Evolutionary conservation across 2,113 vertebrate genomes (phyloP).

Genomic region (Chloropsis hardwickii): DNA sequence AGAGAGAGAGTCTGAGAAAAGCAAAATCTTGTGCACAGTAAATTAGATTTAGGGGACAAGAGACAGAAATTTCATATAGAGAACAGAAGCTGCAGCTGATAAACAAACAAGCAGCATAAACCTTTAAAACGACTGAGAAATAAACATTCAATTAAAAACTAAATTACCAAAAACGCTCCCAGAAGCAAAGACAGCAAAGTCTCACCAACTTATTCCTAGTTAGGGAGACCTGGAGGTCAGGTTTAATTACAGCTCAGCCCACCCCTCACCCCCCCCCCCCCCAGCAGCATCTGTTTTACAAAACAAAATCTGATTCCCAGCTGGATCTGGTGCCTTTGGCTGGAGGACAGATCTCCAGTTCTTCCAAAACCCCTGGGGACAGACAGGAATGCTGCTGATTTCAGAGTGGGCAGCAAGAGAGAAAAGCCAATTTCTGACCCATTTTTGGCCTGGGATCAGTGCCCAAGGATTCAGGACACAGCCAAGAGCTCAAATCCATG

Average conservation of each 20-base stretch:
- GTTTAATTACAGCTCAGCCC: not conserved
- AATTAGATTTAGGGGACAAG: not conserved
- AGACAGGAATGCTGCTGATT: not conserved
- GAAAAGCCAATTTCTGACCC: not conserved
- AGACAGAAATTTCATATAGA: not conserved
- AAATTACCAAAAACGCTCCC: not conserved
- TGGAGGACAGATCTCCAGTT: not conserved
- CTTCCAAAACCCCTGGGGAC: not conserved
- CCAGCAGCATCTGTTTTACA: not conserved
- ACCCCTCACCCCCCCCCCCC: too few species aligned
- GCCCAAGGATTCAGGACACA: not conserved
- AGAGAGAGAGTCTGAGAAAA: not conserved
- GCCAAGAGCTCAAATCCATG: not conserved
- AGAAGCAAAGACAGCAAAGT: not conserved
- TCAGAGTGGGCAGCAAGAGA: rapidly evolving
- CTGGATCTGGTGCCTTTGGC: not conserved
- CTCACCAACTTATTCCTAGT: not conserved
- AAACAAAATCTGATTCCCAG: not conserved
- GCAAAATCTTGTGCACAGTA: not conserved
- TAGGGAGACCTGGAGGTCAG: not conserved
- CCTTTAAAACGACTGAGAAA: not conserved
- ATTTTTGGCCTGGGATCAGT: rapidly evolving
- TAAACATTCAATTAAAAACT: constrained; percentile 1
- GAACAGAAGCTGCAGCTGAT: not conserved
- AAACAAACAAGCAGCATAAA: not conserved